These are phyloP conservation scores for Diabrotica virgifera DNA, from an alignment of 1,140 invertebrate species.

Conservation along the genomic window DNA sequence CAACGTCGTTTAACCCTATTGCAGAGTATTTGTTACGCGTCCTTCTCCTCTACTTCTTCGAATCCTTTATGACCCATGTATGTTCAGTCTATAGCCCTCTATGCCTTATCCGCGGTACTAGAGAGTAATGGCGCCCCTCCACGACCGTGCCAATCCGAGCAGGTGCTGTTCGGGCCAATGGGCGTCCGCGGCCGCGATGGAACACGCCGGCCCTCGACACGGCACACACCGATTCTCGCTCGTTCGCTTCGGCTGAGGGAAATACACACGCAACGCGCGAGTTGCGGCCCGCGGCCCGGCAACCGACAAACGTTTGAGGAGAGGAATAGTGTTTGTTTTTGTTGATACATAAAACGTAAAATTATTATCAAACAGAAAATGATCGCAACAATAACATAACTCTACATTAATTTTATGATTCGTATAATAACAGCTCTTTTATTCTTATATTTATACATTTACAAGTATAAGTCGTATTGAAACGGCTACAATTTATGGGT, in stretches of 20 bases:
- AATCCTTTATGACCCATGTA: slow-evolving; percentile 66
- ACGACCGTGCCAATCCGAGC: slow-evolving; percentile 45
- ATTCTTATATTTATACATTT: no score
- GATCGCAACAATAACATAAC: no score
- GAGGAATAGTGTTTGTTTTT: neutral
- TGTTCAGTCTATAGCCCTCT: slow-evolving; percentile 65
- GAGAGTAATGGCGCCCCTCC: slow-evolving; percentile 60
- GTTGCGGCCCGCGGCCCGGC: no score
- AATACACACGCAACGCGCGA: neutral
- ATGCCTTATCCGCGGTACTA: slow-evolving; percentile 63
- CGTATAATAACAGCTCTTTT: no score
- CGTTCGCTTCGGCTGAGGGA: neutral
- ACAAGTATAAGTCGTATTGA: no score
- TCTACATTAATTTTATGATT: no score
- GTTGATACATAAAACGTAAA: neutral
- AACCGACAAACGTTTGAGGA: neutral
- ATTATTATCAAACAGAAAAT: no score
- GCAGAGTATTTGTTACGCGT: slow-evolving; percentile 57
- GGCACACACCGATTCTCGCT: slow-evolving; percentile 23
- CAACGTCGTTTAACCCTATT: slow-evolving; percentile 46
- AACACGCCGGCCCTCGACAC: slow-evolving; percentile 34
- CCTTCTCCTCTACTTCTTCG: slow-evolving; percentile 64
- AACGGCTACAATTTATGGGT: no score
- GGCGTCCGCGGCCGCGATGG: slow-evolving; percentile 41
- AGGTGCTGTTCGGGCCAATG: slow-evolving; percentile 48